Percentiles rank a stretch among this genome's conserved stretches.
phyloP scores from a whole-genome alignment of 2,888 invertebrate genomes.

The Sepioteuthis lessoniana region DNA sequence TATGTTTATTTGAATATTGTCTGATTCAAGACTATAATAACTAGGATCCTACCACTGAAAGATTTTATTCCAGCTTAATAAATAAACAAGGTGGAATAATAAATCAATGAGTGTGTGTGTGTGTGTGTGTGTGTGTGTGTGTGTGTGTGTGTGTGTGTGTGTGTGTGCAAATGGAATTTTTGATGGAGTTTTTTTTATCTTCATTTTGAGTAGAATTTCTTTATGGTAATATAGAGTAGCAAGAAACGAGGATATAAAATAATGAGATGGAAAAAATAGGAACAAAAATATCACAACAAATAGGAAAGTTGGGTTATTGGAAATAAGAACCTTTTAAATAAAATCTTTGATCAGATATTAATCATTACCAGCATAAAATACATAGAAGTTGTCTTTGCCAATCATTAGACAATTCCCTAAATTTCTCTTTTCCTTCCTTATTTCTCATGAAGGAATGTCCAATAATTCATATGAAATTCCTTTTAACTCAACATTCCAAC shows the following conservation, averaged over 20 bases:
- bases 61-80: not conserved
- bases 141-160: too few species aligned
- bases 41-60: not conserved
- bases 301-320: not conserved
- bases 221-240: not conserved
- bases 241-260: not conserved
- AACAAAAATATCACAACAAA: not conserved
- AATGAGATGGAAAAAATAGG: not conserved
- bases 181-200: not conserved
- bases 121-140: not conserved
- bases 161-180: too few species aligned
- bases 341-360: not conserved
- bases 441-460: not conserved
- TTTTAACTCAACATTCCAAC: not conserved
- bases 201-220: not conserved
- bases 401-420: too few species aligned
- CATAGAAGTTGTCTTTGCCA: not conserved
- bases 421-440: not conserved
- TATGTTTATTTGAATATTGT: not conserved
- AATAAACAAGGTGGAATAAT: not conserved
- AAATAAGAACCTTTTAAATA: too few species aligned
- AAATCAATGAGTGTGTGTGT: not conserved
- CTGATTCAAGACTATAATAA: not conserved
- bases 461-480: not conserved
- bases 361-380: not conserved